Percentiles rank a stretch among this genome's conserved stretches.
Evolutionary conservation across 2,113 vertebrate genomes (phyloP).

Genomic region (Grammomys dolichurus): DNA sequence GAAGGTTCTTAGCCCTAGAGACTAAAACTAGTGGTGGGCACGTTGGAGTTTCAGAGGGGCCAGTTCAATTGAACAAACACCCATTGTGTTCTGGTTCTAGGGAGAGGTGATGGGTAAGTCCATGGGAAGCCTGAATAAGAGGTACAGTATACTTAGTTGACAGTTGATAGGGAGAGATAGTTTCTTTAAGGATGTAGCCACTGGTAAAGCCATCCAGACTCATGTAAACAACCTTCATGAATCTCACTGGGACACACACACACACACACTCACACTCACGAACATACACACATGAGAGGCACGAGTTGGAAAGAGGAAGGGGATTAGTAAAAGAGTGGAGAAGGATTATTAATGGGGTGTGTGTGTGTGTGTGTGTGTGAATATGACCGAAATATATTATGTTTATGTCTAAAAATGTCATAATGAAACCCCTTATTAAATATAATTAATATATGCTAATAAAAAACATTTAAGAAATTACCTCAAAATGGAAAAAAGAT

Average conservation of each 20-base stretch:
- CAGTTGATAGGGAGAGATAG: not conserved
- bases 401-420: not conserved
- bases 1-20: constrained; percentile 20
- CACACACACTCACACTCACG: not conserved
- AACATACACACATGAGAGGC: not conserved
- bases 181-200: not conserved
- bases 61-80: constrained; percentile 32
- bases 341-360: not conserved
- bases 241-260: not conserved
- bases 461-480: not conserved
- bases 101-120: constrained; percentile 23
- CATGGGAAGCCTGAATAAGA: not conserved
- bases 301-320: not conserved
- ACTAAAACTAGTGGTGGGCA: constrained; percentile 13
- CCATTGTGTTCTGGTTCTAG: constrained; percentile 4
- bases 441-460: not conserved
- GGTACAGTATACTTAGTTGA: not conserved
- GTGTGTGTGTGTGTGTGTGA: not conserved
- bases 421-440: not conserved
- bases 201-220: not conserved
- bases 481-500: not conserved
- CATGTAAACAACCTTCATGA: not conserved
- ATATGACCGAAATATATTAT: not conserved
- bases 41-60: not conserved
- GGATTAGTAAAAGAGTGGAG: not conserved